phyloP scores from a whole-genome alignment of 2,888 invertebrate genomes.

The Zygogramma bicolorata region DNA sequence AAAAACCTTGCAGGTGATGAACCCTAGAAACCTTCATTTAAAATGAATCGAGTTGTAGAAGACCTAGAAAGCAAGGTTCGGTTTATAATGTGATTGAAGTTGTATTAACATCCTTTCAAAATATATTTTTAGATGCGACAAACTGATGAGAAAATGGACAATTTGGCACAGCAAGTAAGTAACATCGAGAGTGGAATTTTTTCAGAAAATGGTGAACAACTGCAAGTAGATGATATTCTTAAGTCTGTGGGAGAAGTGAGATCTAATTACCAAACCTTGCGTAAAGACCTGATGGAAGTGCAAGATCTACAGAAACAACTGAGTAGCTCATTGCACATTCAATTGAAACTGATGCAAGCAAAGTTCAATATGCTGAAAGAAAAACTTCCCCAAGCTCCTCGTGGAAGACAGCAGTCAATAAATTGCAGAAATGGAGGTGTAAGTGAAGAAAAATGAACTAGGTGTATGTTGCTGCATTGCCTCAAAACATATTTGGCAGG shows the following conservation, averaged over 20 bases:
- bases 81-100: not conserved
- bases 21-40: too few relatives aligned
- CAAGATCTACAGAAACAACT: constrained; percentile 85
- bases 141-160: constrained; percentile 79
- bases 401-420: constrained; percentile 14
- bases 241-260: constrained; percentile 84
- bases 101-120: not conserved
- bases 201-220: constrained; percentile 66
- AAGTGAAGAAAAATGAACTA: constrained; percentile 32
- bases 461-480: constrained; percentile 30
- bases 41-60: constrained; percentile 63
- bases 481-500: constrained; percentile 30
- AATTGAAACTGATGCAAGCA: constrained; percentile 79
- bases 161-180: constrained; percentile 81
- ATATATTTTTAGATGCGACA: constrained; percentile 73
- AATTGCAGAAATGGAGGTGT: constrained; percentile 24
- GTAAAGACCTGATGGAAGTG: constrained; percentile 83
- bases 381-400: constrained; percentile 60
- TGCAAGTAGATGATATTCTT: constrained; percentile 79
- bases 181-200: constrained; percentile 76
- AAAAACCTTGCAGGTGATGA: too few relatives aligned
- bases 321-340: constrained; percentile 79
- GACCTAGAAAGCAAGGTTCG: constrained; percentile 62
- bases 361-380: constrained; percentile 81
- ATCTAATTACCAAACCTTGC: constrained; percentile 83